These are phyloP conservation scores for Hyalella azteca DNA, from an alignment of 2,888 invertebrate genomes.

Conservation along the genomic window DNA sequence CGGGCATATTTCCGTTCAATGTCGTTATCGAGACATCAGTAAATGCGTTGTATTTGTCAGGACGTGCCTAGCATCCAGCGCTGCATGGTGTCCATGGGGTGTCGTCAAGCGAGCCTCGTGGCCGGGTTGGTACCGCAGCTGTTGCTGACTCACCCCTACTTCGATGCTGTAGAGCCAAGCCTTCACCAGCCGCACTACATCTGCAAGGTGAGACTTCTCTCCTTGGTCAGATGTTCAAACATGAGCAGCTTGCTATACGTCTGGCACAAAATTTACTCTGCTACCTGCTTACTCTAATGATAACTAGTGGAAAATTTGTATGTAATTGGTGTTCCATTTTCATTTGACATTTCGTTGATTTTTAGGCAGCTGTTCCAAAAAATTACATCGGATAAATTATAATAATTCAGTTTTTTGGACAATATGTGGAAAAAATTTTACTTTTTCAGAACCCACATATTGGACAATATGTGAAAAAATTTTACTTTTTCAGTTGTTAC, in stretches of 20 bases:
- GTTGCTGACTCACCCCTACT: constrained; percentile 91
- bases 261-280: too few species aligned
- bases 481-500: constrained; percentile 74
- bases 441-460: too few species aligned
- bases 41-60: constrained; percentile 50
- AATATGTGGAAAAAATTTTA: too few species aligned
- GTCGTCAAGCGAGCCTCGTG: constrained; percentile 86
- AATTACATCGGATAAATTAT: not conserved
- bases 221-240: too few species aligned
- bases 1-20: not conserved
- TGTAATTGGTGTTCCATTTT: too few species aligned
- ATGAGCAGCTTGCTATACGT: too few species aligned
- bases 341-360: too few species aligned
- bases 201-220: constrained; percentile 48
- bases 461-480: constrained; percentile 61
- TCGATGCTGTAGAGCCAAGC: constrained; percentile 93
- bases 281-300: too few species aligned
- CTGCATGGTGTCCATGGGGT: constrained; percentile 87
- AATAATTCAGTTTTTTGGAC: not conserved
- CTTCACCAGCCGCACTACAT: constrained; percentile 86
- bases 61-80: constrained; percentile 65
- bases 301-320: too few species aligned
- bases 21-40: too few species aligned
- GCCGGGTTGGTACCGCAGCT: constrained; percentile 87
- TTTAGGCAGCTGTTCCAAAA: too few species aligned